A percentile compares a stretch with the other conserved stretches of the same genome.
Conservation (phyloP, 2,113 vertebrate genomes). For the Grammatotria lemairii region DNA sequence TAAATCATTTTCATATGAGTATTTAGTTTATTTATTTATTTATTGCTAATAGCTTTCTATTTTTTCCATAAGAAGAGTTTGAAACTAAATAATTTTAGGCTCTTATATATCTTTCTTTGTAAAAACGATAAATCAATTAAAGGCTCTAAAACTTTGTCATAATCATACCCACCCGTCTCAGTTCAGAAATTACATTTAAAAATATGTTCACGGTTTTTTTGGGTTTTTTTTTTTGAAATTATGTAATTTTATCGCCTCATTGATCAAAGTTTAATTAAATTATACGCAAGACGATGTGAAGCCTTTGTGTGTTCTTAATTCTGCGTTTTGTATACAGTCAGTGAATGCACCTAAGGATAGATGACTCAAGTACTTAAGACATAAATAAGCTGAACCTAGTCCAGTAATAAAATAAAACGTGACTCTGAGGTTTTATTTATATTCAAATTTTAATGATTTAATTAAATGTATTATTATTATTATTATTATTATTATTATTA, state of each 20-base stretch:
- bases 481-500: background rate
- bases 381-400: background rate
- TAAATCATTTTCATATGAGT: background rate
- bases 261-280: background rate
- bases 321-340: background rate
- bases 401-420: background rate
- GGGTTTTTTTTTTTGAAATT: fast-evolving
- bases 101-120: background rate
- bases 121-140: background rate
- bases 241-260: background rate
- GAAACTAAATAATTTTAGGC: background rate
- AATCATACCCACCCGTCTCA: background rate
- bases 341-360: background rate
- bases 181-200: background rate
- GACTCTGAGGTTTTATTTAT: background rate
- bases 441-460: background rate
- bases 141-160: background rate
- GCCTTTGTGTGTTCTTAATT: background rate
- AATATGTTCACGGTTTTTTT: background rate
- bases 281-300: background rate
- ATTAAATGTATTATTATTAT: background rate
- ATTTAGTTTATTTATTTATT: background rate
- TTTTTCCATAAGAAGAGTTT: background rate
- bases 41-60: background rate
- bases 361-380: background rate